Evolutionary conservation across 2,113 vertebrate species (phyloP), one percentile per base, ranked within the genome.

Genomic region (Alethe castanea): DNA sequence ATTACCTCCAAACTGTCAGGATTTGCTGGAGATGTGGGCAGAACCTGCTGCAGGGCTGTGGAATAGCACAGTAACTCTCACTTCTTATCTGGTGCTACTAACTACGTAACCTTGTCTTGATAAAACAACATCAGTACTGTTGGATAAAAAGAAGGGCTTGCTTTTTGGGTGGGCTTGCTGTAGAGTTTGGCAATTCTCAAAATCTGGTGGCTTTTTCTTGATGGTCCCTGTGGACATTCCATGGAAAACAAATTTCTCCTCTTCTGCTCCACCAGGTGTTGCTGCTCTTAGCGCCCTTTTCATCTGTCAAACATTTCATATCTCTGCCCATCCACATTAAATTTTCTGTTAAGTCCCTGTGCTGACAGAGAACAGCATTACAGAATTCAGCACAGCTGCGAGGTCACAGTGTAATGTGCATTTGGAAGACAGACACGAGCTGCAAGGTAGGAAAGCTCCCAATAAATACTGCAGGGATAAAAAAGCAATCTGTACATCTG

Each of bases 301-400:
- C 38, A 5, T 52, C 45, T 77, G 16, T 26, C 60, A 92, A 33
- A 33, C 61, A 66, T 9, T 29, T 53, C 16, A 29, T 61, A 40
- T 60, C 48, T 80, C 53, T 65, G 44, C 42, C 47, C 86, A 31
- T 26, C 11, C 59, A 88, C 64, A 73, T 83, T 31, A 74, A 44
- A 60, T 45, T 92, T 77, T 79, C 44, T 76, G 28, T 35, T 71
- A 85, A 67, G 91, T 28, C 35, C 36, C 53, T 10, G 16, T 62
- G 24, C 42, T 82, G 52, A 66, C 47, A 73, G 59, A 77, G 29
- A 66, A 22, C 2, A 45, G 17, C 67, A 50, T 26, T 26, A n/a
- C 47, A 83, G 82, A 86, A 86, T 70, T 70, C 62, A 70, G 64
- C 82, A 83, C 90, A 95, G 90, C 90, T 94, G 88, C 33, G 86